Conservation (phyloP, 2,797 vertebrate genomes). For the Spinus pinus region DNA sequence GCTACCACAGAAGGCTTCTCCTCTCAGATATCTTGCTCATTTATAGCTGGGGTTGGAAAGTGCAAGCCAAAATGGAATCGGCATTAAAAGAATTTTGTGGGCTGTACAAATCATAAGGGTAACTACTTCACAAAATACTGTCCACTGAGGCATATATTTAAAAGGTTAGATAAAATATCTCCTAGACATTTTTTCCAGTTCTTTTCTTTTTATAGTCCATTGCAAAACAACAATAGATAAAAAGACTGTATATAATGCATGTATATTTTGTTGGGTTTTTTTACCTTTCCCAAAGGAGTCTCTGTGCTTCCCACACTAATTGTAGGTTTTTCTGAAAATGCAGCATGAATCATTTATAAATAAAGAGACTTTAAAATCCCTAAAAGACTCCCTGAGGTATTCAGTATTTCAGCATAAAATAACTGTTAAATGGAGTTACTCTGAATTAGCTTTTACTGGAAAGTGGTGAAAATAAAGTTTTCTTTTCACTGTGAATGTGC, state of each 20-base stretch:
- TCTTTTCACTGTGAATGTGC: conserved; percentile 77
- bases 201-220: conserved; percentile 71
- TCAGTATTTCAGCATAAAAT: conserved; percentile 85
- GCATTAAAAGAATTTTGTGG: conserved; percentile 52
- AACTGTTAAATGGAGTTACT: conserved; percentile 86
- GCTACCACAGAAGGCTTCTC: conserved; percentile 7
- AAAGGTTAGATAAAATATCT: conserved; percentile 71
- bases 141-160: conserved; percentile 54
- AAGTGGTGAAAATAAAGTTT: conserved; percentile 84
- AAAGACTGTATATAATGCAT: conserved; percentile 64
- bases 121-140: conserved; percentile 52
- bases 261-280: conserved; percentile 70
- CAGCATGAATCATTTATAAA: conserved; percentile 88
- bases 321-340: conserved; percentile 88
- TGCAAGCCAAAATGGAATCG: conserved; percentile 10
- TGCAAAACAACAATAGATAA: conserved; percentile 72
- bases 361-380: conserved; percentile 87
- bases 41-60: conserved; percentile 20
- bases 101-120: conserved; percentile 50
- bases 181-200: conserved; percentile 30
- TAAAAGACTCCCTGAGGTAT: conserved; percentile 85
- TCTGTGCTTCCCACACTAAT: conserved; percentile 86
- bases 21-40: conserved; percentile 11
- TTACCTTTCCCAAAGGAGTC: conserved; percentile 80
- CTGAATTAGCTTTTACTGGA: conserved; percentile 86